Percentiles rank a stretch among this genome's conserved stretches.
phyloP scores from a whole-genome alignment of 2,888 invertebrate genomes.

The Arctia plantaginis region DNA sequence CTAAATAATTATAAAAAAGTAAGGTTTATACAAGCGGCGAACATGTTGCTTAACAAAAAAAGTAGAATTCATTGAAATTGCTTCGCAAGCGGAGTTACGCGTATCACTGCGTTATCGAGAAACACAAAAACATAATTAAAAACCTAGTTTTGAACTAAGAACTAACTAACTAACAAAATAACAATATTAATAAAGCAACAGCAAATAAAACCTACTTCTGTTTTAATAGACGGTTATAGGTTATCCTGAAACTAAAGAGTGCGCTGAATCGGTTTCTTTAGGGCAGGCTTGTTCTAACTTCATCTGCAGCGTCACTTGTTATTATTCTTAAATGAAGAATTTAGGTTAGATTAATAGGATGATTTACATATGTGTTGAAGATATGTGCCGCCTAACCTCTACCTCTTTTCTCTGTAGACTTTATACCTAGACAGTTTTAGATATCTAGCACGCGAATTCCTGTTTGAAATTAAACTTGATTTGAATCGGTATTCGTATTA shows the following conservation, averaged over 20 bases:
- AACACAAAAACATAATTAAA: neutral
- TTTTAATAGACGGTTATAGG: neutral
- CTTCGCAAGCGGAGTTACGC: neutral
- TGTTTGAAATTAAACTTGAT: slow-evolving; percentile 17
- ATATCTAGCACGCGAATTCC: slow-evolving; percentile 19
- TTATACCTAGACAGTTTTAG: slow-evolving; percentile 3
- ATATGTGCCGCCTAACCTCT: neutral
- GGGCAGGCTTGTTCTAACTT: neutral
- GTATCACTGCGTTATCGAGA: neutral
- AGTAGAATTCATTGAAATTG: neutral
- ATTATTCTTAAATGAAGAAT: neutral
- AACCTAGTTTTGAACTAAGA: neutral
- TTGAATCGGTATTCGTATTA: slow-evolving; percentile 22
- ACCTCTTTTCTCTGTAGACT: neutral
- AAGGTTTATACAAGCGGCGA: neutral
- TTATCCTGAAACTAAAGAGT: too few relatives aligned
- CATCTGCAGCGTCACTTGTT: neutral
- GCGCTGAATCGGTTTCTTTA: neutral
- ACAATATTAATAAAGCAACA: neutral
- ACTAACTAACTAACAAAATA: neutral
- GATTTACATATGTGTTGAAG: neutral
- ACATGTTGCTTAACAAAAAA: neutral
- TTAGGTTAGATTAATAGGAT: neutral
- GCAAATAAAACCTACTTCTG: neutral
- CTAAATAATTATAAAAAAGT: neutral